A percentile compares a stretch with the other conserved stretches of the same genome.
phyloP scores from a whole-genome alignment of 2,888 invertebrate species.

The Phyllotreta cruciferae region DNA sequence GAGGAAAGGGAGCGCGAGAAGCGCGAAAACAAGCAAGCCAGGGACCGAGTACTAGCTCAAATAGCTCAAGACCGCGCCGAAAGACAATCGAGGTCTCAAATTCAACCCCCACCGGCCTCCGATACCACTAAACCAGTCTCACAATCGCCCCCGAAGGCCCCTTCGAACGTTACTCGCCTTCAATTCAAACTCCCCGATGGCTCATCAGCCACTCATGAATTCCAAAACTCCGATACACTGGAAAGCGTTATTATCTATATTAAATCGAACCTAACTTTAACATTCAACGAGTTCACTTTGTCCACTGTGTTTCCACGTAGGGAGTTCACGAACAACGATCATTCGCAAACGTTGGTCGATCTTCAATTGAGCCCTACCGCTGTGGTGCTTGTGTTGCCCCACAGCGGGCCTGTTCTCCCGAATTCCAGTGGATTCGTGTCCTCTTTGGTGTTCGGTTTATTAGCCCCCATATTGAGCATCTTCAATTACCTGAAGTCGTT shows the following conservation, averaged over 20 bases:
- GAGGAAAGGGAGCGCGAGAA: conserved; percentile 80
- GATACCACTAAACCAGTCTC: conserved; percentile 31
- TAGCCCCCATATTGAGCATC: conserved; percentile 67
- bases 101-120: conserved; percentile 23
- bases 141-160: conserved; percentile 34
- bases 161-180: conserved; percentile 69
- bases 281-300: conserved; percentile 70
- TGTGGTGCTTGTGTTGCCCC: conserved; percentile 75
- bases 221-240: conserved; percentile 72
- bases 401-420: conserved; percentile 47
- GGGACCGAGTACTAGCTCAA: conserved; percentile 80
- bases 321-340: conserved; percentile 67
- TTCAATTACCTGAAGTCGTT: conserved; percentile 64
- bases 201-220: conserved; percentile 74
- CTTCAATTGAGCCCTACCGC: conserved; percentile 78
- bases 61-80: conserved; percentile 86
- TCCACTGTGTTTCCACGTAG: conserved; percentile 81
- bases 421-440: conserved; percentile 57
- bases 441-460: conserved; percentile 66
- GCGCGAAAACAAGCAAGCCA: conserved; percentile 74
- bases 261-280: conserved; percentile 53
- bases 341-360: conserved; percentile 66
- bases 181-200: conserved; percentile 90
- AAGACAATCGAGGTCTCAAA: conserved; percentile 61
- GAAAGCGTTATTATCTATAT: conserved; percentile 62